phyloP scores from a whole-genome alignment of 2,113 vertebrate genomes.

The Lepus europaeus region DNA sequence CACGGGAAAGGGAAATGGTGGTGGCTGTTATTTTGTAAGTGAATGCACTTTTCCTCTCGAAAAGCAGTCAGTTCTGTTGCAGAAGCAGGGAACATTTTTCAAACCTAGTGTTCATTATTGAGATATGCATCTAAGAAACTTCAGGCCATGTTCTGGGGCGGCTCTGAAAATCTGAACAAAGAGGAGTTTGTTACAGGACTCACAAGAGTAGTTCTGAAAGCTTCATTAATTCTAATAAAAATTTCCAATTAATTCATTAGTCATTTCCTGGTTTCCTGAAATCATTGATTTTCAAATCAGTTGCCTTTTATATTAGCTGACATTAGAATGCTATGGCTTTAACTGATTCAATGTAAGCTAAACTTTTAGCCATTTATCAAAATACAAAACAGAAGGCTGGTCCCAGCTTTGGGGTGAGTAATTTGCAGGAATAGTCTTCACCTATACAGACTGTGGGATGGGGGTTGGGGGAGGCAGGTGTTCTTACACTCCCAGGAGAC shows the following conservation, averaged over 20 bases:
- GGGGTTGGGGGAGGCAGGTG: background rate
- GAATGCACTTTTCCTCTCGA: slow-evolving; percentile 53
- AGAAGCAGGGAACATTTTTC: slow-evolving; percentile 32
- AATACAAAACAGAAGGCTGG: slow-evolving; percentile 11
- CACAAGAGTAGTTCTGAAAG: slow-evolving; percentile 48
- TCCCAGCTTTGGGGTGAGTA: background rate
- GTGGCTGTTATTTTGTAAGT: background rate
- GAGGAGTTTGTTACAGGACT: slow-evolving; percentile 71
- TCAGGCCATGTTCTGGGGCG: slow-evolving; percentile 38
- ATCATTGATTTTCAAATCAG: slow-evolving; percentile 55
- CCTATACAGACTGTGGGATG: background rate
- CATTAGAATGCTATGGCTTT: slow-evolving; percentile 38
- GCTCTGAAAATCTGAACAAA: slow-evolving; percentile 70
- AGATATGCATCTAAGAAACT: slow-evolving; percentile 74
- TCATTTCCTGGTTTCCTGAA: slow-evolving; percentile 78
- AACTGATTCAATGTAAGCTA: background rate
- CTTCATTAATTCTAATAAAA: slow-evolving; percentile 67
- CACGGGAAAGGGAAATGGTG: background rate
- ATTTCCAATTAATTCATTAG: slow-evolving; percentile 77
- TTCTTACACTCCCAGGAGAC: background rate
- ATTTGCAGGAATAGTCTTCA: background rate
- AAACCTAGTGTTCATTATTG: slow-evolving; percentile 63
- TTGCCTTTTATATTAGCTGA: slow-evolving; percentile 22
- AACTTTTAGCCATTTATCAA: slow-evolving; percentile 23
- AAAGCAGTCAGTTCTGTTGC: slow-evolving; percentile 29